phyloP scores from a whole-genome alignment of 2,888 invertebrate genomes.

The Atethmia centrago region DNA sequence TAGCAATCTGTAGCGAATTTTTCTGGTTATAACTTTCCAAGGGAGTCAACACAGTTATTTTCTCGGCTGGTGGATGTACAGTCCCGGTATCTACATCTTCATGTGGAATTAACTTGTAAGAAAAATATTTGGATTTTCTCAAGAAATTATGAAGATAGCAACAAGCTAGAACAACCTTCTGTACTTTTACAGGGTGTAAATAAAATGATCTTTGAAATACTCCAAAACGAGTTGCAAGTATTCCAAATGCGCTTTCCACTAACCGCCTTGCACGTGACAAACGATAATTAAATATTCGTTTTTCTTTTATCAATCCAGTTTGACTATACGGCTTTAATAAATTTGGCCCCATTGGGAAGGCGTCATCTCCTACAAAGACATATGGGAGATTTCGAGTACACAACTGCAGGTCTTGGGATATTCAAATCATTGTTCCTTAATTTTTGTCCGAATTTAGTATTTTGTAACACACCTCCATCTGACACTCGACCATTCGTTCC shows the following conservation, averaged over 20 bases:
- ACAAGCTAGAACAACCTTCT: conserved; percentile 42
- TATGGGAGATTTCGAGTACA: conserved; percentile 39
- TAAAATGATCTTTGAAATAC: conserved; percentile 43
- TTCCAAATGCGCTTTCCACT: conserved; percentile 38
- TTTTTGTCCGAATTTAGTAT: conserved; percentile 22
- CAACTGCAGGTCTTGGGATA: conserved; percentile 1
- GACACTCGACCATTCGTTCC: conserved; percentile 31
- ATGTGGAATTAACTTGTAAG: conserved; percentile 5
- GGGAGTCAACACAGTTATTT: conserved; percentile 26
- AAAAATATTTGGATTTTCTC: conserved; percentile 21
- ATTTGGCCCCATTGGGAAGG: conserved; percentile 36
- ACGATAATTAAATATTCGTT: conserved; percentile 42
- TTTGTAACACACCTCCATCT: conserved; percentile 28
- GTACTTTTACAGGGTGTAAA: conserved; percentile 39
- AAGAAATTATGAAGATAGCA: conserved; percentile 45
- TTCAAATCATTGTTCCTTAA: conserved; percentile 18
- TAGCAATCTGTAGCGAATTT: conserved; percentile 39
- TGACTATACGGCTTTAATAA: conserved; percentile 27
- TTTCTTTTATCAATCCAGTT: conserved; percentile 36
- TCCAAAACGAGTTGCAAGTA: conserved; percentile 46
- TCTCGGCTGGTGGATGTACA: conserved; percentile 38
- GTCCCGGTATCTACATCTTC: conserved; percentile 1
- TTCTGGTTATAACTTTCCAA: conserved; percentile 31
- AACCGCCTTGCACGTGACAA: conserved; percentile 7
- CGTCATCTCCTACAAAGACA: conserved; percentile 49